Conservation (phyloP, 2,888 invertebrate species). For the Lochmaea capreae region DNA sequence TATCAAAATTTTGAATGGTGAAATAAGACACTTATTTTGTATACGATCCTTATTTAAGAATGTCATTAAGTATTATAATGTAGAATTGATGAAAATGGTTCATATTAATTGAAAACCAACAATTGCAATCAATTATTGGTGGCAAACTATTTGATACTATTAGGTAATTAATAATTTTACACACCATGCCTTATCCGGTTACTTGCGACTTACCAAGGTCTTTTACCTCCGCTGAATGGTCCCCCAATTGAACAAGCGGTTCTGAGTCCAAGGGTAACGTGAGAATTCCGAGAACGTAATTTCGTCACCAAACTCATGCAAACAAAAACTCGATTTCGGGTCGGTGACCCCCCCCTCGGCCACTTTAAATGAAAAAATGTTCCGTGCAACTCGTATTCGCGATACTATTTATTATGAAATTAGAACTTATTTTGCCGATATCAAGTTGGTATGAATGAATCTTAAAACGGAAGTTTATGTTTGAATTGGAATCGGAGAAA, state of each 20-base stretch:
- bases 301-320: slow-evolving; percentile 38
- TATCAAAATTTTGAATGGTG: no score
- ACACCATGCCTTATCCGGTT: slow-evolving; percentile 33
- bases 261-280: slow-evolving; percentile 39
- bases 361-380: slow-evolving; percentile 38
- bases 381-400: slow-evolving; percentile 29
- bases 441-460: slow-evolving; percentile 20
- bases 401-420: slow-evolving; percentile 12
- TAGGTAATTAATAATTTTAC: slow-evolving; percentile 19
- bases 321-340: slow-evolving; percentile 38
- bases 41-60: no score
- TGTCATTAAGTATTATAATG: no score
- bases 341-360: slow-evolving; percentile 36
- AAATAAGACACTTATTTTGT: no score
- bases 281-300: slow-evolving; percentile 39
- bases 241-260: slow-evolving; percentile 35
- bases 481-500: neutral
- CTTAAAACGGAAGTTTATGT: slow-evolving; percentile 5
- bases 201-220: slow-evolving; percentile 35
- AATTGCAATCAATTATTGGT: no score
- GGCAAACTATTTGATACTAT: neutral
- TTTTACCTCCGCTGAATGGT: slow-evolving; percentile 36
- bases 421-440: slow-evolving; percentile 6
- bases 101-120: no score
- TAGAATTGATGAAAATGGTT: no score